Conservation (phyloP, 2,888 invertebrate genomes). For the Parasteatoda lunata region DNA sequence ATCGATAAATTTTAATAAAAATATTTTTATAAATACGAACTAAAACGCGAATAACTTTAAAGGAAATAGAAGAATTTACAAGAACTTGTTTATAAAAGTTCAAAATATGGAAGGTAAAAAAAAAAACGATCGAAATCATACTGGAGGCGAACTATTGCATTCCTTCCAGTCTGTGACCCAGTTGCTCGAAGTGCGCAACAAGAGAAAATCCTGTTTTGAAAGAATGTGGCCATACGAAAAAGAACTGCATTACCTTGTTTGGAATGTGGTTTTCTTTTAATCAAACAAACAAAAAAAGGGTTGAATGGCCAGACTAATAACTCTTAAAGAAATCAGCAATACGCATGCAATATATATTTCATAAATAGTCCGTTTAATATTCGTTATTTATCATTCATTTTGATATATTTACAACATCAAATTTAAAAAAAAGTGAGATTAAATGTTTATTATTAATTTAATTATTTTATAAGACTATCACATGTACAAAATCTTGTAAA, state of each 20-base stretch:
- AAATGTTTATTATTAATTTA: too few species aligned
- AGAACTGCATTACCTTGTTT: constrained; percentile 66
- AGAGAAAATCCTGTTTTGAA: constrained; percentile 55
- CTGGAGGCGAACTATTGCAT: constrained; percentile 51
- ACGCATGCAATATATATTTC: too few species aligned
- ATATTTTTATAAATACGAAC: not conserved
- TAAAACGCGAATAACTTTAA: not conserved
- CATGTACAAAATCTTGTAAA: too few species aligned
- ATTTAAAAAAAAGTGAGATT: too few species aligned
- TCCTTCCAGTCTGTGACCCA: constrained; percentile 57
- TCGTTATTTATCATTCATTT: too few species aligned
- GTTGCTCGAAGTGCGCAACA: constrained; percentile 45
- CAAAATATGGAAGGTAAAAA: not conserved
- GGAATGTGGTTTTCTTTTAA: constrained; percentile 52
- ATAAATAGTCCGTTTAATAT: too few species aligned
- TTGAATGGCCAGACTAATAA: constrained; percentile 53
- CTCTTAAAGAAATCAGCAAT: not conserved
- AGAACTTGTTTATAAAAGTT: not conserved
- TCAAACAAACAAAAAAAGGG: constrained; percentile 46
- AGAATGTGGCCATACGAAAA: constrained; percentile 51
- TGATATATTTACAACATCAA: too few species aligned
- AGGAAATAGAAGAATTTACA: not conserved
- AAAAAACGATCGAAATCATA: constrained; percentile 17
- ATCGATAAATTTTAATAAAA: not conserved
- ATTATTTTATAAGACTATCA: too few species aligned